These are phyloP conservation scores for Amblyteles armatorius DNA, from an alignment of 2,888 invertebrate genomes.

Conservation along the genomic window DNA sequence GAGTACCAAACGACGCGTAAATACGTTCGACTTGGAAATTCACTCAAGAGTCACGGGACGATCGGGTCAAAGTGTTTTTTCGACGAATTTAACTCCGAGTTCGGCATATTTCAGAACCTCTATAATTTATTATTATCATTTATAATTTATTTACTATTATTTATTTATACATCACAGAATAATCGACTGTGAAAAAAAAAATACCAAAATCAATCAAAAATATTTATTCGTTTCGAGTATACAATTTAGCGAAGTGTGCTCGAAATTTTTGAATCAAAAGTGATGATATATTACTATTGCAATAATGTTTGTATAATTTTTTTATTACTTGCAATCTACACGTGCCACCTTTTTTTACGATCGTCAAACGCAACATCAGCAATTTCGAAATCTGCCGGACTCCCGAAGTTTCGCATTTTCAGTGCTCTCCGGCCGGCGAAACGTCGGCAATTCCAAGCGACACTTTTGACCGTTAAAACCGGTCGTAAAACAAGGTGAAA, in stretches of 20 bases:
- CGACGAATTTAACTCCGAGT: no score
- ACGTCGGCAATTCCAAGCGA: background rate
- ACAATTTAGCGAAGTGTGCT: no score
- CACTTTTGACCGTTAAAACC: background rate
- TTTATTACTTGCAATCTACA: background rate
- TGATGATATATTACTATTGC: no score
- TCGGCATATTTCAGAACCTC: no score
- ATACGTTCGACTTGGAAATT: background rate
- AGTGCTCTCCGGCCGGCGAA: background rate
- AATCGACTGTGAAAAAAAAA: no score
- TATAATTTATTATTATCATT: no score
- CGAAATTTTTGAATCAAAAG: no score
- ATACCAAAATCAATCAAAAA: background rate
- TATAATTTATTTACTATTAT: no score
- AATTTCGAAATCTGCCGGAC: background rate
- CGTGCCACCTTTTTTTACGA: slow-evolving; percentile 1
- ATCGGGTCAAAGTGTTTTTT: no score
- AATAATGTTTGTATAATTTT: background rate
- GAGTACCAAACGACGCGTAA: background rate
- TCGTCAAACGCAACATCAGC: background rate
- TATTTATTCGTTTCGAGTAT: no score
- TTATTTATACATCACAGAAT: no score
- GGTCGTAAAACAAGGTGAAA: background rate
- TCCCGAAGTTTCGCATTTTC: background rate
- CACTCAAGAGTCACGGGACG: no score